phyloP scores from a whole-genome alignment of 2,797 vertebrate species.

The Hippopotamyrus pictus region DNA sequence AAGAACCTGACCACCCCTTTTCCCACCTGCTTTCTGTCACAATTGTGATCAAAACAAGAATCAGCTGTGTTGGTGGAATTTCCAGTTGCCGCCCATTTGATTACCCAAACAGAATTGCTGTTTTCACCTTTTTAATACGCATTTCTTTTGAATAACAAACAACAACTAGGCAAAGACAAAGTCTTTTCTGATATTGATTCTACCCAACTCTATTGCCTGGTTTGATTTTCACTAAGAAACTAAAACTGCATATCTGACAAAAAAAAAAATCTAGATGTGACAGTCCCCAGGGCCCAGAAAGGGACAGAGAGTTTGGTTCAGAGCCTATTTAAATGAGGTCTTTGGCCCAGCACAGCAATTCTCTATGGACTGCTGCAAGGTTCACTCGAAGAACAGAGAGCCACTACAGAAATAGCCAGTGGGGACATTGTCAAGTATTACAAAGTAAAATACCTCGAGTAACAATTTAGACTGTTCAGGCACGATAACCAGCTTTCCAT shows the following conservation, averaged over 20 bases:
- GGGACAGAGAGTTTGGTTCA: slow-evolving; percentile 21
- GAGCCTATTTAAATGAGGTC: slow-evolving; percentile 26
- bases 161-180: background rate
- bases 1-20: background rate
- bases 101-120: background rate
- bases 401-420: slow-evolving; percentile 13
- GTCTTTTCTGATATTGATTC: background rate
- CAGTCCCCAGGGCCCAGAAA: slow-evolving; percentile 12
- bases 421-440: slow-evolving; percentile 12
- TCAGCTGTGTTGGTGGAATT: background rate
- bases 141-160: background rate
- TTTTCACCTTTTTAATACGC: background rate
- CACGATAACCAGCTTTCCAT: background rate
- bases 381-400: slow-evolving; percentile 8
- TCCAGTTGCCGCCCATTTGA: background rate
- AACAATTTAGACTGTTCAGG: background rate
- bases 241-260: slow-evolving; percentile 8
- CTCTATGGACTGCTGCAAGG: slow-evolving; percentile 18
- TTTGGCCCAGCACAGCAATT: slow-evolving; percentile 14
- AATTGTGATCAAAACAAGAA: background rate
- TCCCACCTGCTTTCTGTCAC: background rate
- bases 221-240: slow-evolving; percentile 2
- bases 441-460: slow-evolving; percentile 22
- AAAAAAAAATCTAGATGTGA: slow-evolving; percentile 20
- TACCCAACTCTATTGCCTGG: background rate